Conservation (phyloP, 2,797 vertebrate species). For the Furcifer pardalis region DNA sequence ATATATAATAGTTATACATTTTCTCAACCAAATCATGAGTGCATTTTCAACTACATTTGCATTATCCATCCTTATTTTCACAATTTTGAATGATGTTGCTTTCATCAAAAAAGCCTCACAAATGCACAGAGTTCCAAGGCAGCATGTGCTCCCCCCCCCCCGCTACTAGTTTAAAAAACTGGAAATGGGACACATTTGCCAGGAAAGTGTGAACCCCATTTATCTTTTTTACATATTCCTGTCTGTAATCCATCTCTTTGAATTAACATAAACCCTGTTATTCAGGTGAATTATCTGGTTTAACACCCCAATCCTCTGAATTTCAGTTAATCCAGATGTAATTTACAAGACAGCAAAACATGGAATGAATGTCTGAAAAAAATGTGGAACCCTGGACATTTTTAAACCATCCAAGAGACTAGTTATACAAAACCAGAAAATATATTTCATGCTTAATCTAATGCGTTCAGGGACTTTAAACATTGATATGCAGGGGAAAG, state of each 20-base stretch:
- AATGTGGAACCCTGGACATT: not conserved
- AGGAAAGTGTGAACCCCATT: too few species aligned
- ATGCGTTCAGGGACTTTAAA: not conserved
- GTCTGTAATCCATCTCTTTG: not conserved
- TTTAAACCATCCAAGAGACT: not conserved
- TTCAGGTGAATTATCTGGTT: not conserved
- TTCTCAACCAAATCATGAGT: too few species aligned
- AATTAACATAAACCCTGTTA: not conserved
- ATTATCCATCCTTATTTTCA: too few species aligned
- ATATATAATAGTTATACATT: too few species aligned
- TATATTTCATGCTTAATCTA: not conserved
- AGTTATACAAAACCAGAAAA: not conserved
- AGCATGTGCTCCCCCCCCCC: too few species aligned
- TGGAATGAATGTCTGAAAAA: not conserved
- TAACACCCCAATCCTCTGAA: not conserved
- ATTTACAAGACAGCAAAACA: not conserved
- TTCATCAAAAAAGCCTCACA: too few species aligned
- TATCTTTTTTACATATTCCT: not conserved
- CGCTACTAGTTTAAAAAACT: too few species aligned
- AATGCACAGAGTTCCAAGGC: too few species aligned
- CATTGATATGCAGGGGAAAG: not conserved
- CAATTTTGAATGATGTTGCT: too few species aligned
- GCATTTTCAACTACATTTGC: too few species aligned
- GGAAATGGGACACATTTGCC: too few species aligned
- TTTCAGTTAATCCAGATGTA: not conserved